Evolutionary conservation across 2,888 invertebrate genomes (phyloP).

Genomic region (Calephelis perditalis): DNA sequence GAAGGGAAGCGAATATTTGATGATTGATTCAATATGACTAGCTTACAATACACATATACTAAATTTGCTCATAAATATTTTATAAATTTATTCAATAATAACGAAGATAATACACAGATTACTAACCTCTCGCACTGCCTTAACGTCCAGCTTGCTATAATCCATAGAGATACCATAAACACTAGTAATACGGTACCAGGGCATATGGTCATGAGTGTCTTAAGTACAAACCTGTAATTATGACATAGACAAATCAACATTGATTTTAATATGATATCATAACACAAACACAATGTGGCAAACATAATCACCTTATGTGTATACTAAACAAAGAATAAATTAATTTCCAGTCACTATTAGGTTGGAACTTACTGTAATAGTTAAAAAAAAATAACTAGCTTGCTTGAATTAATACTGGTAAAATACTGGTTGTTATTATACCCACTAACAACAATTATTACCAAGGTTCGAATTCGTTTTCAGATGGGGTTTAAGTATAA

Average conservation of each 20-base stretch:
- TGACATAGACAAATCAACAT: background rate
- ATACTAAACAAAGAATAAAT: too few species aligned
- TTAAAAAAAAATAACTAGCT: too few species aligned
- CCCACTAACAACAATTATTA: too few species aligned
- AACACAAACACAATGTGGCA: background rate
- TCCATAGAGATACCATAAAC: slow-evolving; percentile 99
- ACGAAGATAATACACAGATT: slow-evolving; percentile 19
- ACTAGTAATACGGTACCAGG: slow-evolving; percentile 98
- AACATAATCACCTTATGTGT: too few species aligned
- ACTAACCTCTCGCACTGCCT: slow-evolving; percentile 98
- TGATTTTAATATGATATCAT: background rate
- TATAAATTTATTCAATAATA: slow-evolving; percentile 6
- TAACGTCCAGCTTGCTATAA: slow-evolving; percentile 99
- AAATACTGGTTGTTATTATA: too few species aligned
- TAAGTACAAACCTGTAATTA: slow-evolving; percentile 88
- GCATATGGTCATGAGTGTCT: slow-evolving; percentile 99
- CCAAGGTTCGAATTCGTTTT: too few species aligned
- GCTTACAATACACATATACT: slow-evolving; percentile 32
- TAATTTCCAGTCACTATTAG: too few species aligned
- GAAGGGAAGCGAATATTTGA: slow-evolving; percentile 52
- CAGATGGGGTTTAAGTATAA: too few species aligned
- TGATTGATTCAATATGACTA: slow-evolving; percentile 35
- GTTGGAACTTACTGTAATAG: too few species aligned
- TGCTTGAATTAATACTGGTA: too few species aligned
- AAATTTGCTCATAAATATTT: slow-evolving; percentile 25